Conservation (phyloP, 2,888 invertebrate species). For the Erpobdella octoculata region DNA sequence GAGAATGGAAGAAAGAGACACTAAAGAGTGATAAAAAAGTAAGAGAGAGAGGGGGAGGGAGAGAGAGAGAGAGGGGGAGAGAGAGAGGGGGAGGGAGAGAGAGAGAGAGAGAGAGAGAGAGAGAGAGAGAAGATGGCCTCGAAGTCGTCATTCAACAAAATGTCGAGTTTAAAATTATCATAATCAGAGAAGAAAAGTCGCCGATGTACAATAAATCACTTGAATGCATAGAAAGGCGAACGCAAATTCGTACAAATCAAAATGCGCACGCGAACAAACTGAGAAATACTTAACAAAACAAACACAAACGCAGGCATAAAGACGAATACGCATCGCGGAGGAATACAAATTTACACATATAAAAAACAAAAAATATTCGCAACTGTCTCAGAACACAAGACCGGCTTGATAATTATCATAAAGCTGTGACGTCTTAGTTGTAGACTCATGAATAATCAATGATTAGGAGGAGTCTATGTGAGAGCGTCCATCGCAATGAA, state of each 20-base stretch:
- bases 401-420: slow-evolving; percentile 11
- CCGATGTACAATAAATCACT: background rate
- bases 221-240: slow-evolving; percentile 9
- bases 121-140: slow-evolving; percentile 3
- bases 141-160: background rate
- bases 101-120: slow-evolving; percentile 20
- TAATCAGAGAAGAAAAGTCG: background rate
- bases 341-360: background rate
- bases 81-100: slow-evolving; percentile 15
- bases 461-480: background rate
- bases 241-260: background rate
- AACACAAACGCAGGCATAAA: background rate
- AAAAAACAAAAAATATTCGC: background rate
- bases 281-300: background rate
- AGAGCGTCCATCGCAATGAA: background rate
- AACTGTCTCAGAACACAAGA: slow-evolving; percentile 17
- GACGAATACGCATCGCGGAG: too few species aligned
- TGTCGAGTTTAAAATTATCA: too few species aligned
- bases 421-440: background rate
- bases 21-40: background rate
- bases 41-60: slow-evolving; percentile 25
- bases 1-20: background rate
- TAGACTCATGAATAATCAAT: background rate
- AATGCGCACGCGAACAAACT: background rate
- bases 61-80: slow-evolving; percentile 9